These are phyloP conservation scores for Lasioglossum baleicum DNA, from an alignment of 1,140 invertebrate genomes.

Conservation along the genomic window DNA sequence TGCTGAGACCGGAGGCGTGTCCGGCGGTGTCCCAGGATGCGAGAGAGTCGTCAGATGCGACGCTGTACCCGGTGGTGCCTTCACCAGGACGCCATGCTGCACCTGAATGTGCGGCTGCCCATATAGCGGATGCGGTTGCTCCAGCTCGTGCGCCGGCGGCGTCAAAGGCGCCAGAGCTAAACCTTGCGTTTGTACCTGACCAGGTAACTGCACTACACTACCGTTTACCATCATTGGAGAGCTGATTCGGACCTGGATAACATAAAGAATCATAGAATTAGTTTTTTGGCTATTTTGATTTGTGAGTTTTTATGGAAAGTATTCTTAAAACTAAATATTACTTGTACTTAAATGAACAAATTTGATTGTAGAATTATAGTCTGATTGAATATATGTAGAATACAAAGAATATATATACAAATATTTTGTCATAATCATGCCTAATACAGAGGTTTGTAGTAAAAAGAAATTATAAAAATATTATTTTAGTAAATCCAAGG, in stretches of 20 bases:
- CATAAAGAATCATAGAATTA: too few species aligned
- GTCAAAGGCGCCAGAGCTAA: conserved; percentile 80
- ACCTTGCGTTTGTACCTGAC: conserved; percentile 62
- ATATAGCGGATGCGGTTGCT: conserved; percentile 78
- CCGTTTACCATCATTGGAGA: conserved; percentile 76
- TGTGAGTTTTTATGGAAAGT: too few species aligned
- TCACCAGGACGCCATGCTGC: conserved; percentile 73
- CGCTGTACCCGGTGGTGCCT: conserved; percentile 69
- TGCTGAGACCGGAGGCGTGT: conserved; percentile 86
- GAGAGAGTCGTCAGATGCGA: conserved; percentile 75
- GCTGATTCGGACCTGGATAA: conserved; percentile 69
- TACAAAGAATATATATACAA: too few species aligned
- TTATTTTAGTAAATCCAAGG: too few species aligned
- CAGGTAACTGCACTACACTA: conserved; percentile 70
- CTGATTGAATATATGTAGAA: too few species aligned
- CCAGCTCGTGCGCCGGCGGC: conserved; percentile 81
- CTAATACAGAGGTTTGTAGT: too few species aligned
- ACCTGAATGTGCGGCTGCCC: conserved; percentile 75
- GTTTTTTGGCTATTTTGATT: too few species aligned
- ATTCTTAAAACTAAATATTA: too few species aligned
- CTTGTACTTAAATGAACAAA: too few species aligned
- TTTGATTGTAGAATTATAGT: too few species aligned
- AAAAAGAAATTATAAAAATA: too few species aligned
- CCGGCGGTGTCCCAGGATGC: conserved; percentile 87
- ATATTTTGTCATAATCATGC: too few species aligned